Evolutionary conservation across 2,113 vertebrate species (phyloP).

Genomic region (Alethe castanea): DNA sequence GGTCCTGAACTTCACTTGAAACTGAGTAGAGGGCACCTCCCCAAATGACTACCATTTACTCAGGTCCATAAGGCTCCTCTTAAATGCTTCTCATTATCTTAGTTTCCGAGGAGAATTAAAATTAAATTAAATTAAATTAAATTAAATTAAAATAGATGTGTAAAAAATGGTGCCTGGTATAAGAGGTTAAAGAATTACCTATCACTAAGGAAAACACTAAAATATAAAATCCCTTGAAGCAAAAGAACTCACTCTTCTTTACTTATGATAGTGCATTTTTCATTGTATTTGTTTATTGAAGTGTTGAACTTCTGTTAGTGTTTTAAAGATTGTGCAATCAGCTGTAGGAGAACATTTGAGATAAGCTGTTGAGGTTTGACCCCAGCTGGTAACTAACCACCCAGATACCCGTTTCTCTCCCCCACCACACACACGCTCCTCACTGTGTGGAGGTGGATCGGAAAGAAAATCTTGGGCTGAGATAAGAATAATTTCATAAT

Average conservation of each 20-base stretch:
- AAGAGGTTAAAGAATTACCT: neutral
- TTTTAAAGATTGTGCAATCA: conserved; percentile 10
- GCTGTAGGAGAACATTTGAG: conserved; percentile 6
- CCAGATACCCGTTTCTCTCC: accelerated
- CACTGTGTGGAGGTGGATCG: neutral
- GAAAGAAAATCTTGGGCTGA: neutral
- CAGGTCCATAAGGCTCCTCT: neutral
- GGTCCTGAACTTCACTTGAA: neutral
- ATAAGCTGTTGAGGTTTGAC: neutral
- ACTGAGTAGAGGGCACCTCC: neutral
- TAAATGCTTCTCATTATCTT: neutral
- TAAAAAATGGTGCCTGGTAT: neutral
- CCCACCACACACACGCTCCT: too few relatives aligned
- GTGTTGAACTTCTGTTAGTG: neutral
- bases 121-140: too few relatives aligned
- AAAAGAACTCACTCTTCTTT: neutral
- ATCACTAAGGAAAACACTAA: neutral
- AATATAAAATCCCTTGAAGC: neutral
- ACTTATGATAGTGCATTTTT: neutral
- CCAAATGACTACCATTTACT: neutral
- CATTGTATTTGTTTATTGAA: neutral
- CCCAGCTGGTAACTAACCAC: neutral
- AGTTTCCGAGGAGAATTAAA: neutral
- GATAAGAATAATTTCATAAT: neutral
- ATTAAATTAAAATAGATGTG: too few relatives aligned